Evolutionary conservation across 2,113 vertebrate genomes (phyloP).

Genomic region (Muntiacus reevesi): DNA sequence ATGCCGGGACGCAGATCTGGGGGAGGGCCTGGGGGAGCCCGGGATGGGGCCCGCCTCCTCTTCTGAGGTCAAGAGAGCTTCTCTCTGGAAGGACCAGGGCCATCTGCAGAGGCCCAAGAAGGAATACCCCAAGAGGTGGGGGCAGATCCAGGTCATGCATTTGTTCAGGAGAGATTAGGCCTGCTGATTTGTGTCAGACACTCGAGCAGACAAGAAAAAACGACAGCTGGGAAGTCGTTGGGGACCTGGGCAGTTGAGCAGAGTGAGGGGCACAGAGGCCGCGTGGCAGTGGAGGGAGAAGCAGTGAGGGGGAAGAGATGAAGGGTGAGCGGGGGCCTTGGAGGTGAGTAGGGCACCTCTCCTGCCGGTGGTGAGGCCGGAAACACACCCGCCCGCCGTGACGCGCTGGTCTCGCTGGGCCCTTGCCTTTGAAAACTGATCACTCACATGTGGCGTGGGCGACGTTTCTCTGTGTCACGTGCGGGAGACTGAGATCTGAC

Average conservation of each 20-base stretch:
- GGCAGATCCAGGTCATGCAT: background rate
- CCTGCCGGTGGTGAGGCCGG: background rate
- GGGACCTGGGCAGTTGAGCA: background rate
- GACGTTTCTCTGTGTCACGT: background rate
- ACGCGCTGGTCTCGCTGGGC: background rate
- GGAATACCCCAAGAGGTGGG: background rate
- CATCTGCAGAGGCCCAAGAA: background rate
- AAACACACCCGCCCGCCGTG: background rate
- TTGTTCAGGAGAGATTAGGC: background rate
- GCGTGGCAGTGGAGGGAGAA: background rate
- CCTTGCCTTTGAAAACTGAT: background rate
- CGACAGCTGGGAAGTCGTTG: background rate
- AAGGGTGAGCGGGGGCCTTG: rapidly evolving
- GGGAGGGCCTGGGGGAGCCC: background rate
- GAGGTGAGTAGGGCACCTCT: background rate
- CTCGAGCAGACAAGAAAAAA: background rate
- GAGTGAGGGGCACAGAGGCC: background rate
- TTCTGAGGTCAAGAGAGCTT: background rate
- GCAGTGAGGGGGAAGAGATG: rapidly evolving
- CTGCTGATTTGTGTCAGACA: too few relatives aligned
- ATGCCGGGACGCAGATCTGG: too few relatives aligned
- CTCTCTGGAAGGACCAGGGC: background rate
- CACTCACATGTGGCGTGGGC: background rate
- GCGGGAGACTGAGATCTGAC: background rate
- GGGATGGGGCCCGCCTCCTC: background rate